Conservation (phyloP, 2,888 invertebrate genomes). For the Drosophila nigritarsus region DNA sequence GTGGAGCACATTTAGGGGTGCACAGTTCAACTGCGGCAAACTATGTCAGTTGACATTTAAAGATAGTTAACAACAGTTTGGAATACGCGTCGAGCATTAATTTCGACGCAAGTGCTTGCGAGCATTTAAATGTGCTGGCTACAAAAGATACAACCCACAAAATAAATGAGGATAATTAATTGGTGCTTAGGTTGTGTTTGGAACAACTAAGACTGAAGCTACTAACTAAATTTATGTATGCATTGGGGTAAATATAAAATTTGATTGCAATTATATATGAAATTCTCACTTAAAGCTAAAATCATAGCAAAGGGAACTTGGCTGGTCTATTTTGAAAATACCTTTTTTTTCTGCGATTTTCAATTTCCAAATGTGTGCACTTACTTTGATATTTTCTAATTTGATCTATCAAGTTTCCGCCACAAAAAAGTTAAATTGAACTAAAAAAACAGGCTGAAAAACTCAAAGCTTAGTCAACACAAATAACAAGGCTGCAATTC, state of each 20-base stretch:
- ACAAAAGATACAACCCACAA: slow-evolving; percentile 11
- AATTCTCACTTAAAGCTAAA: not conserved
- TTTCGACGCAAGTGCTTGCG: slow-evolving; percentile 21
- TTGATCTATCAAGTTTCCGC: not conserved
- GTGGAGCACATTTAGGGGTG: slow-evolving; percentile 65
- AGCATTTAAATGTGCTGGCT: slow-evolving; percentile 21
- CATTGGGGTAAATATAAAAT: not conserved
- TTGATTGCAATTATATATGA: not conserved
- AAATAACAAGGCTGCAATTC: not conserved
- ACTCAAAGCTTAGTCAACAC: not conserved
- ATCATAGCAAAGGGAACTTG: not conserved
- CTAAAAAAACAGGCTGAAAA: slow-evolving; percentile 1
- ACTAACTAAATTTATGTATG: not conserved
- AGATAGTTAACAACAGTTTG: slow-evolving; percentile 75
- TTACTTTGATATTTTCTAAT: not conserved
- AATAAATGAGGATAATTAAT: slow-evolving; percentile 23
- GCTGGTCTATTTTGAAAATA: not conserved
- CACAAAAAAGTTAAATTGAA: not conserved
- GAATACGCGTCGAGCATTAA: slow-evolving; percentile 34
- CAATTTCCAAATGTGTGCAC: not conserved
- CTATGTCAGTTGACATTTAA: slow-evolving; percentile 73
- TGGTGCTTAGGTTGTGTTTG: slow-evolving; percentile 6
- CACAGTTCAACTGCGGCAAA: slow-evolving; percentile 22
- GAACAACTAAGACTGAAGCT: not conserved
- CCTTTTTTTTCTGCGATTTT: not conserved